A percentile compares a stretch with the other conserved stretches of the same genome.
These are phyloP conservation scores for Meriones unguiculatus DNA, from an alignment of 2,113 vertebrate species.

Conservation along the genomic window DNA sequence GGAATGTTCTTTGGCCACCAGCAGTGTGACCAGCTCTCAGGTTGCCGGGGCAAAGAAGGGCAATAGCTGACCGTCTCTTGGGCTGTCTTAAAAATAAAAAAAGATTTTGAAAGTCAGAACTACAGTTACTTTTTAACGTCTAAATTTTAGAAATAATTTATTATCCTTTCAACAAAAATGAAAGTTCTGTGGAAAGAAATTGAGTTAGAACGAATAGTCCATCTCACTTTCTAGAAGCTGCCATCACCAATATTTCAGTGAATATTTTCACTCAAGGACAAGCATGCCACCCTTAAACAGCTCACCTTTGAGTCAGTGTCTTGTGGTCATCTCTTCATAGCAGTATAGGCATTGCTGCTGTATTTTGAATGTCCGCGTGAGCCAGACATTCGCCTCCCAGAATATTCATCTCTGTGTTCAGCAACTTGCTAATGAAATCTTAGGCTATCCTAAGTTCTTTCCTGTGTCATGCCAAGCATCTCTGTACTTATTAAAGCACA, in stretches of 20 bases:
- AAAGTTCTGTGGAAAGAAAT: neutral
- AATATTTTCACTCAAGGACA: constrained; percentile 28
- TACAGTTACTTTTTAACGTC: neutral
- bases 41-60: neutral
- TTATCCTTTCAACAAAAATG: neutral
- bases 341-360: neutral
- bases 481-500: neutral
- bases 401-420: neutral
- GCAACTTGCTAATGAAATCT: neutral
- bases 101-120: neutral
- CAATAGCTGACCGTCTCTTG: neutral
- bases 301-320: neutral
- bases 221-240: neutral
- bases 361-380: neutral
- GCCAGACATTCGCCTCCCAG: neutral
- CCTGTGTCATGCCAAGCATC: neutral
- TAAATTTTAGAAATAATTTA: constrained; percentile 12
- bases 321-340: neutral
- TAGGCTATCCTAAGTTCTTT: neutral
- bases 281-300: neutral
- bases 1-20: neutral
- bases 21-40: no score
- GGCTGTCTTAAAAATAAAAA: neutral
- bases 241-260: neutral
- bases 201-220: neutral